Percentiles rank a stretch among this genome's conserved stretches.
phyloP scores from a whole-genome alignment of 2,797 vertebrate species.

The Pelodytes ibericus region DNA sequence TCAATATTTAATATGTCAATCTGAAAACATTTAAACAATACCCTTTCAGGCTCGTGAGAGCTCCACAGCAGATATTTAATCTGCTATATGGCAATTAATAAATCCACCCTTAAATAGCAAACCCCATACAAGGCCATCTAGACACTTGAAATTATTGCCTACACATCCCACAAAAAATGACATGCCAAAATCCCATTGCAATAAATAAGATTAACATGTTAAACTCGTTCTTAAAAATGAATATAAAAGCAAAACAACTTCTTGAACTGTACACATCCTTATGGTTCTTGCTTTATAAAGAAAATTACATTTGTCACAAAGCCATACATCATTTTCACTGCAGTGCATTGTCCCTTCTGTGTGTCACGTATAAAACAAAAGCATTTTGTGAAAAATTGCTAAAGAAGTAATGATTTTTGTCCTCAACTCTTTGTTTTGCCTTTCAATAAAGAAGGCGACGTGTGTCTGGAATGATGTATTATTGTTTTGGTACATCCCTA shows the following conservation, averaged over 20 bases:
- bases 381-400: slow-evolving; percentile 97
- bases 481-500: slow-evolving; percentile 80
- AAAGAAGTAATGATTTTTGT: slow-evolving; percentile 95
- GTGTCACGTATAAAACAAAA: slow-evolving; percentile 90
- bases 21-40: too few relatives aligned
- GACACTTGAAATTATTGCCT: too few relatives aligned
- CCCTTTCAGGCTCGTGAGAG: too few relatives aligned
- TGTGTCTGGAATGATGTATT: slow-evolving; percentile 91
- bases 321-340: slow-evolving; percentile 88
- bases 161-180: too few relatives aligned
- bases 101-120: too few relatives aligned
- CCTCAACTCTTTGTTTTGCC: slow-evolving; percentile 98
- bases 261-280: slow-evolving; percentile 74
- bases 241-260: slow-evolving; percentile 64
- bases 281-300: slow-evolving; percentile 83
- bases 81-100: too few relatives aligned
- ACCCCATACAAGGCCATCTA: too few relatives aligned
- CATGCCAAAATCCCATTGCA: too few relatives aligned
- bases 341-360: slow-evolving; percentile 79
- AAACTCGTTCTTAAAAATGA: slow-evolving; percentile 37
- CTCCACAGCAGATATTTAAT: too few relatives aligned
- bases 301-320: slow-evolving; percentile 88
- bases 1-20: too few relatives aligned
- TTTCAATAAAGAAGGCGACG: slow-evolving; percentile 98
- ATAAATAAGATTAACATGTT: slow-evolving; percentile 21